Evolutionary conservation across 1,140 invertebrate species (phyloP).

Genomic region (Nomia melanderi): DNA sequence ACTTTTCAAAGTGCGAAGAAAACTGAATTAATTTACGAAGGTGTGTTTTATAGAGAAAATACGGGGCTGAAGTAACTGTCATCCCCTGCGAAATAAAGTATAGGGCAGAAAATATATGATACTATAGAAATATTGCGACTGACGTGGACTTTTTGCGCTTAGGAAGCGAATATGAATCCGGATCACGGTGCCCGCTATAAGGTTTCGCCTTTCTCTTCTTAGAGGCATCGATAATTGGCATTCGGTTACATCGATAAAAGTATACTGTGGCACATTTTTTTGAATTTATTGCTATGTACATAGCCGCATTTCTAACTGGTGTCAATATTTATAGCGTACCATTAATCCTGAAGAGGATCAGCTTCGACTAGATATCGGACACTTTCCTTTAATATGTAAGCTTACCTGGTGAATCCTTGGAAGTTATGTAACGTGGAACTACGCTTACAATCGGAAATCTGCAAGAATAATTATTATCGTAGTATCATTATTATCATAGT

Average conservation of each 20-base stretch:
- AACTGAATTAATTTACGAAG: background rate
- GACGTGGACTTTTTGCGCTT: constrained; percentile 27
- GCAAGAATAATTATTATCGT: background rate
- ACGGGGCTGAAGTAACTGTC: background rate
- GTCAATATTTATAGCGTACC: constrained; percentile 78
- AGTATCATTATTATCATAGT: too few relatives aligned
- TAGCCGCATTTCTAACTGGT: constrained; percentile 65
- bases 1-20: too few relatives aligned
- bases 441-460: too few relatives aligned
- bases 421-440: too few relatives aligned
- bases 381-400: background rate
- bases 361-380: constrained; percentile 39
- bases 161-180: constrained; percentile 55
- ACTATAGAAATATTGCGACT: constrained; percentile 54
- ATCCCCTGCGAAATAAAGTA: background rate
- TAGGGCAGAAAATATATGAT: background rate
- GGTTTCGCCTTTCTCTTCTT: constrained; percentile 70
- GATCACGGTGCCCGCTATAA: constrained; percentile 51
- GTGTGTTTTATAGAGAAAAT: background rate
- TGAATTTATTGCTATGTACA: constrained; percentile 65
- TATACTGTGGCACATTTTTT: constrained; percentile 65
- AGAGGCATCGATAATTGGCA: constrained; percentile 76
- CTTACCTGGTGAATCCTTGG: background rate
- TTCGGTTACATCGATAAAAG: constrained; percentile 76
- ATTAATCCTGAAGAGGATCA: constrained; percentile 65